Evolutionary conservation across 2,797 vertebrate genomes (phyloP).

Genomic region (Mycteria americana): DNA sequence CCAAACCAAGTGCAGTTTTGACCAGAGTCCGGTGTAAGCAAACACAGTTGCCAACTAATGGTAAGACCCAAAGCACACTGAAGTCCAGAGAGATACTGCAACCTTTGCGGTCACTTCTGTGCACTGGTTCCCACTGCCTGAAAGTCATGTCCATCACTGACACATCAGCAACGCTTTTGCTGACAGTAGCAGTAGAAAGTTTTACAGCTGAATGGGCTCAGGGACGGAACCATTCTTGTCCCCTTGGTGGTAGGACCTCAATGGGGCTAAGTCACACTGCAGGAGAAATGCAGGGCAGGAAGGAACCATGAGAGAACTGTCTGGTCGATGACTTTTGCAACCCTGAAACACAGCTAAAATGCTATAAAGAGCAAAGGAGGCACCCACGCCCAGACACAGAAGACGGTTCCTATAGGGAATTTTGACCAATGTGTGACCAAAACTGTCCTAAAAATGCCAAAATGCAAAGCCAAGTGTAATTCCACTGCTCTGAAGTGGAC

Average conservation of each 20-base stretch:
- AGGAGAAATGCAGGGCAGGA: neutral
- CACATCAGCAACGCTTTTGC: neutral
- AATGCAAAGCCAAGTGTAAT: neutral
- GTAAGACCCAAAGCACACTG: neutral
- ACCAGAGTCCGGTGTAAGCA: neutral
- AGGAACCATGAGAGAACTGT: neutral
- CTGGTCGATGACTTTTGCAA: neutral
- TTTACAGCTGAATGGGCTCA: neutral
- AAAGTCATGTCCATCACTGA: neutral
- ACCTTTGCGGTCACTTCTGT: neutral
- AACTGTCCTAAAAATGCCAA: neutral
- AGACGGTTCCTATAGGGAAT: neutral
- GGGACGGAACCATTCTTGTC: neutral
- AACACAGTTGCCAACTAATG: neutral
- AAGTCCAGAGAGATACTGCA: neutral
- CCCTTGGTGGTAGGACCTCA: neutral
- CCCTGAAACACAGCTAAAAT: neutral
- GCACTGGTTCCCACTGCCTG: neutral
- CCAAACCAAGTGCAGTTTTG: neutral
- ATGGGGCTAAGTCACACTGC: neutral
- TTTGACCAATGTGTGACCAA: neutral
- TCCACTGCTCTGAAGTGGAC: neutral
- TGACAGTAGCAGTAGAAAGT: neutral
- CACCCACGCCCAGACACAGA: neutral
- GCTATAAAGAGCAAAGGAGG: neutral